A percentile compares a stretch with the other conserved stretches of the same genome.
Conservation (phyloP, 2,797 vertebrate species). For the Denticeps clupeoides region DNA sequence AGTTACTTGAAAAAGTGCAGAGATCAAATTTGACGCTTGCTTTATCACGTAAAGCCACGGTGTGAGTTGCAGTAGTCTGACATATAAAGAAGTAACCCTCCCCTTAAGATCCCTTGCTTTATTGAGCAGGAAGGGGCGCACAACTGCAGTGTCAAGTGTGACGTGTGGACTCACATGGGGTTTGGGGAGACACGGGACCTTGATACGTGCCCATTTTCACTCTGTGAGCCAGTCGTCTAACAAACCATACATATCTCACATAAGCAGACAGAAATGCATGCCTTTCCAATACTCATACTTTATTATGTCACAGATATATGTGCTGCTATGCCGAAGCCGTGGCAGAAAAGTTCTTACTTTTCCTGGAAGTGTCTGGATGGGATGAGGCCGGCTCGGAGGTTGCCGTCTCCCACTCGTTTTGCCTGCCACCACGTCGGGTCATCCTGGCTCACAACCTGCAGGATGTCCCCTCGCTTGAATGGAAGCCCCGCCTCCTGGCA, state of each 20-base stretch:
- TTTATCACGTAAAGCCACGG: too few relatives aligned
- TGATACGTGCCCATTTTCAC: slow-evolving; percentile 66
- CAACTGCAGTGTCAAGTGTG: not conserved
- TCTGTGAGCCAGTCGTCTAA: slow-evolving; percentile 72
- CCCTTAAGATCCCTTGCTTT: too few relatives aligned
- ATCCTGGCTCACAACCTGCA: slow-evolving; percentile 96
- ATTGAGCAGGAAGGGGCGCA: too few relatives aligned
- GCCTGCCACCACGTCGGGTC: slow-evolving; percentile 98
- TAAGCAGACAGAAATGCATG: too few relatives aligned
- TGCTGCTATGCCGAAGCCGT: too few relatives aligned
- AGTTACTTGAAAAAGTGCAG: too few relatives aligned
- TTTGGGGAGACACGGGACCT: slow-evolving; percentile 52
- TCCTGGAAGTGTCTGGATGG: slow-evolving; percentile 96
- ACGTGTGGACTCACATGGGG: slow-evolving; percentile 62
- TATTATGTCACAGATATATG: too few relatives aligned
- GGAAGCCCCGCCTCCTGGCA: slow-evolving; percentile 96
- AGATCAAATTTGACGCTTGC: too few relatives aligned
- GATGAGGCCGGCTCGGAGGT: slow-evolving; percentile 87
- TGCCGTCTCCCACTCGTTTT: slow-evolving; percentile 83
- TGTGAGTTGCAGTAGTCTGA: too few relatives aligned
- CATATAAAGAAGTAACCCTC: too few relatives aligned
- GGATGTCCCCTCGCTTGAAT: slow-evolving; percentile 85
- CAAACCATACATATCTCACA: not conserved
- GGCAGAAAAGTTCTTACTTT: slow-evolving; percentile 69
- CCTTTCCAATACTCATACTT: too few relatives aligned